Conservation (phyloP, 1,140 invertebrate species). For the Drosophila burlai region DNA sequence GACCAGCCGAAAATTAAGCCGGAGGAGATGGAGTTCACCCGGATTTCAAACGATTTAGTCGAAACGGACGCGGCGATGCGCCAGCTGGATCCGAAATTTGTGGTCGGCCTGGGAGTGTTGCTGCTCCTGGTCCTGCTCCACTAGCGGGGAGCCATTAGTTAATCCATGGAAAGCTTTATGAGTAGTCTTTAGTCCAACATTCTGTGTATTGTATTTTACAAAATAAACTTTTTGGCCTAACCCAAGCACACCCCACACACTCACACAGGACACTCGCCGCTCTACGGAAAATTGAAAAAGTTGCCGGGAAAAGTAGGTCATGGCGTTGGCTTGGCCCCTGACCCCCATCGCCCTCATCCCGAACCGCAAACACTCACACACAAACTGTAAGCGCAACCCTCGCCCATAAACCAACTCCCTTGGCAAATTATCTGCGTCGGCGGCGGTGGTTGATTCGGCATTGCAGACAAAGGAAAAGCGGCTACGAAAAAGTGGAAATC, state of each 20-base stretch:
- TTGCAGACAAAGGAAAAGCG: slow-evolving; percentile 57
- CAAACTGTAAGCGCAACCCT: slow-evolving; percentile 5
- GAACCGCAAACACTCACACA: slow-evolving; percentile 10
- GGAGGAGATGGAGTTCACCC: slow-evolving; percentile 56
- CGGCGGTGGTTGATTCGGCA: slow-evolving; percentile 75
- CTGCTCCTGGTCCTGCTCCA: slow-evolving; percentile 25
- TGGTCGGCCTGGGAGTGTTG: slow-evolving; percentile 49
- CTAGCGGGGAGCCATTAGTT: slow-evolving; percentile 37
- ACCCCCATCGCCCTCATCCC: slow-evolving; percentile 9
- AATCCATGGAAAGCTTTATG: slow-evolving; percentile 70
- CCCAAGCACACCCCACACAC: slow-evolving; percentile 36
- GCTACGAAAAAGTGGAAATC: slow-evolving; percentile 58
- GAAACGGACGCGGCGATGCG: slow-evolving; percentile 25
- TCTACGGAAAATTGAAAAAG: slow-evolving; percentile 72
- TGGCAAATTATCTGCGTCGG: slow-evolving; percentile 77
- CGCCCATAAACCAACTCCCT: slow-evolving; percentile 53
- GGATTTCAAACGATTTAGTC: not conserved
- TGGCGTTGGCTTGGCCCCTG: slow-evolving; percentile 56
- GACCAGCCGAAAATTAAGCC: slow-evolving; percentile 12
- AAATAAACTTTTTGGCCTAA: slow-evolving; percentile 69
- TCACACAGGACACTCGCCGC: slow-evolving; percentile 19
- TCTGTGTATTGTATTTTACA: slow-evolving; percentile 68
- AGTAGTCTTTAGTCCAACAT: slow-evolving; percentile 66
- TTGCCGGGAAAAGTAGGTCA: slow-evolving; percentile 73
- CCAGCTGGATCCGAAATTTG: slow-evolving; percentile 18